Conservation (phyloP, 2,797 vertebrate species). For the Lagocephalus sceleratus region DNA sequence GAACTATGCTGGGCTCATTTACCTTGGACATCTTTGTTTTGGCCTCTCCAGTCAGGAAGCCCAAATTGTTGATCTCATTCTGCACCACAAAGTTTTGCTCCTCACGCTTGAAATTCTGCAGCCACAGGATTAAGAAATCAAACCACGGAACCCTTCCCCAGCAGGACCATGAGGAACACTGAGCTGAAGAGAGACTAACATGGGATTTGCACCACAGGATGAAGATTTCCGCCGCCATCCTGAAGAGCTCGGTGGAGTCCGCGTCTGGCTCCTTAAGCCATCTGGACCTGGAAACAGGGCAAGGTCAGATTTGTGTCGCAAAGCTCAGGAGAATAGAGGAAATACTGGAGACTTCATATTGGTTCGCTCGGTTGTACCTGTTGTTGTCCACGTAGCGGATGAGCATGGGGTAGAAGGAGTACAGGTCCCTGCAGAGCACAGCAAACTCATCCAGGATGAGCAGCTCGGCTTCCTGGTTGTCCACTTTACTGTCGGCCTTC, state of each 20-base stretch:
- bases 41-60: conserved; percentile 93
- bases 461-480: conserved; percentile 95
- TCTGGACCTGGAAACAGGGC: conserved; percentile 77
- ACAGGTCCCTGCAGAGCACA: conserved; percentile 94
- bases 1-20: conserved; percentile 49
- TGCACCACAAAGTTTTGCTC: conserved; percentile 99
- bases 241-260: conserved; percentile 93
- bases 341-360: neutral
- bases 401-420: conserved; percentile 97
- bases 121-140: conserved; percentile 8
- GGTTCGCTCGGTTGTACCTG: conserved; percentile 77
- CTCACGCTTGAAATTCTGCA: conserved; percentile 97
- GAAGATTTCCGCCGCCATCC: conserved; percentile 98
- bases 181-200: conserved; percentile 69
- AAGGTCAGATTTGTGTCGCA: neutral
- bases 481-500: conserved; percentile 86
- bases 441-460: conserved; percentile 96
- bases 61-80: conserved; percentile 99
- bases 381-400: conserved; percentile 98
- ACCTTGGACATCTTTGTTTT: conserved; percentile 98
- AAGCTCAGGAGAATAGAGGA: neutral
- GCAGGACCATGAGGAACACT: neutral
- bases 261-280: conserved; percentile 91
- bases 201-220: conserved; percentile 99
- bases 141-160: too few relatives aligned